A percentile compares a stretch with the other conserved stretches of the same genome.
Evolutionary conservation across 2,797 vertebrate species (phyloP).

Genomic region (Lutra lutra): DNA sequence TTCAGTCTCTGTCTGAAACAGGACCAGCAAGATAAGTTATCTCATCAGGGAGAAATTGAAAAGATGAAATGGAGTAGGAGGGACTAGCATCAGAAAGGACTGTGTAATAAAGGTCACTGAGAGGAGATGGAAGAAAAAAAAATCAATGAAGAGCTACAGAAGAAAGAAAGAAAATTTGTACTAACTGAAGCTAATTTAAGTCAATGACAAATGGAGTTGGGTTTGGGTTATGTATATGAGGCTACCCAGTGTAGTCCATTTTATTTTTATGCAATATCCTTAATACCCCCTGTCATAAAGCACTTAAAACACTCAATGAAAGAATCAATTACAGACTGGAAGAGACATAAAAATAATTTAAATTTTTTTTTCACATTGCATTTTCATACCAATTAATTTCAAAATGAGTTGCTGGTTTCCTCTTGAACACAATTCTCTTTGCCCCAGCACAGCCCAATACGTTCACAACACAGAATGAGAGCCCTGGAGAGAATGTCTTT

Average conservation of each 20-base stretch:
- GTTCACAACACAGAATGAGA: neutral
- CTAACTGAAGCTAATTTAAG: conserved; percentile 72
- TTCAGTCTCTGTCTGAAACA: conserved; percentile 82
- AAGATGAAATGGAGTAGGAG: conserved; percentile 85
- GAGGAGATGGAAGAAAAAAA: conserved; percentile 48
- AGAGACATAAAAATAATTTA: conserved; percentile 73
- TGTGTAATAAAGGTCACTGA: conserved; percentile 50
- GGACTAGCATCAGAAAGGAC: neutral
- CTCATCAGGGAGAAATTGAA: conserved; percentile 82
- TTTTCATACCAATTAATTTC: conserved; percentile 70
- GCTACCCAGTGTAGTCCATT: conserved; percentile 41
- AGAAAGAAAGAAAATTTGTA: conserved; percentile 56
- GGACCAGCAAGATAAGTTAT: conserved; percentile 81
- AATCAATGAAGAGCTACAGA: conserved; percentile 61
- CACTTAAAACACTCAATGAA: conserved; percentile 74
- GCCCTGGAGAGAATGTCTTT: neutral
- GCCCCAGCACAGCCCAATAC: neutral
- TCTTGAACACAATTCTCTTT: neutral
- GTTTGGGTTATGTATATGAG: neutral
- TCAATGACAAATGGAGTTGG: conserved; percentile 62
- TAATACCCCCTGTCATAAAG: conserved; percentile 67
- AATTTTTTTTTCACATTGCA: conserved; percentile 47
- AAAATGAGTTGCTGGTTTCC: conserved; percentile 50
- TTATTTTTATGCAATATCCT: conserved; percentile 69
- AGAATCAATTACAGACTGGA: conserved; percentile 70